Evolutionary conservation across 2,888 invertebrate genomes (phyloP).

Genomic region (Hypena proboscidalis): DNA sequence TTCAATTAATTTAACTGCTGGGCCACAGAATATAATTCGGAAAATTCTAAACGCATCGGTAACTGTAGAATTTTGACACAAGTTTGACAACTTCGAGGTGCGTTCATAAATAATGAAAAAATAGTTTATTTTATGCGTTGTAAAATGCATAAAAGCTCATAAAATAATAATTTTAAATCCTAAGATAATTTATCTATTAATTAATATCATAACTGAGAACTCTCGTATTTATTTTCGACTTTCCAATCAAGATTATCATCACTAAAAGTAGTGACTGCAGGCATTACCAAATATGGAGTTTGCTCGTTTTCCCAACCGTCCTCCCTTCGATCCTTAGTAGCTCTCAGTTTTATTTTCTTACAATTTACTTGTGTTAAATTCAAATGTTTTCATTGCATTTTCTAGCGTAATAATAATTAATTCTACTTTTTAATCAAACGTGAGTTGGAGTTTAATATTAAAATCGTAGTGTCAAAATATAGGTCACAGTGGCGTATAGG

Average conservation of each 20-base stretch:
- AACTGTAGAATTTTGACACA: conserved; percentile 46
- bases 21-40: neutral
- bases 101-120: conserved; percentile 63
- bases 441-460: conserved; percentile 65
- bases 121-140: conserved; percentile 35
- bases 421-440: conserved; percentile 71
- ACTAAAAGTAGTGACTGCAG: conserved; percentile 76
- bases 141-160: conserved; percentile 21
- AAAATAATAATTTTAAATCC: conserved; percentile 27
- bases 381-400: conserved; percentile 82
- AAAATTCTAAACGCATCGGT: conserved; percentile 45
- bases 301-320: conserved; percentile 87
- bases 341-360: conserved; percentile 80
- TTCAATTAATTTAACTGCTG: neutral
- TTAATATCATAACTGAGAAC: conserved; percentile 7
- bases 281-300: conserved; percentile 90
- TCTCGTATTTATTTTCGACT: conserved; percentile 25
- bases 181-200: conserved; percentile 25
- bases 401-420: conserved; percentile 71
- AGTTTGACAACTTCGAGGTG: conserved; percentile 36
- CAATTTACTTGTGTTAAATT: conserved; percentile 67
- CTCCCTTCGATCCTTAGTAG: conserved; percentile 84
- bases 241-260: conserved; percentile 56
- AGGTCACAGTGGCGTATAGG: conserved; percentile 80
- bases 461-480: conserved; percentile 76